Conservation (phyloP, 2,113 vertebrate species). For the Sander vitreus region DNA sequence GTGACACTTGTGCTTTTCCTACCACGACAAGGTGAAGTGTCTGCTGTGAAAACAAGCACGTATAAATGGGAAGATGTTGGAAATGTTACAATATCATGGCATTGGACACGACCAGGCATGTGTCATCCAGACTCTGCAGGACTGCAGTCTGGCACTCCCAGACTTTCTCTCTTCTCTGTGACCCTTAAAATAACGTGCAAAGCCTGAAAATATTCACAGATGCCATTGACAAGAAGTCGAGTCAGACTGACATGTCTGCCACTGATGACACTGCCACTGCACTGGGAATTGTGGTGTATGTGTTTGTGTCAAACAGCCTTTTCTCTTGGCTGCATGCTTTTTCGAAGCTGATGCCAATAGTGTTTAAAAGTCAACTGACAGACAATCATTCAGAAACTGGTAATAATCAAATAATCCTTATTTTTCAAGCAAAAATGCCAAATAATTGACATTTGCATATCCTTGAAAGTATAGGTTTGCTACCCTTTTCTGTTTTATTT, state of each 20-base stretch:
- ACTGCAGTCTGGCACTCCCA: neutral
- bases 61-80: neutral
- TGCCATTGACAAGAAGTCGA: constrained; percentile 45
- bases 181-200: constrained; percentile 77
- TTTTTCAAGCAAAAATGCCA: neutral
- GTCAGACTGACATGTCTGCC: constrained; percentile 27
- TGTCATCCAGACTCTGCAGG: constrained; percentile 27
- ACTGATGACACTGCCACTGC: constrained; percentile 29
- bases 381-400: no score
- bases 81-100: constrained; percentile 15
- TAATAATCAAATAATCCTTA: neutral
- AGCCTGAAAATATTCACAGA: constrained; percentile 67
- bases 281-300: neutral
- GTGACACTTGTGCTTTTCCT: neutral
- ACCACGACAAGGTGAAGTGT: neutral
- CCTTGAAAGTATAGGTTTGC: neutral
- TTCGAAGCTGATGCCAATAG: neutral
- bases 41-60: neutral
- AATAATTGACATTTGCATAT: neutral
- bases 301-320: neutral
- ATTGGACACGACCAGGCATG: constrained; percentile 64
- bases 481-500: neutral
- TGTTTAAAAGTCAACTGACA: neutral
- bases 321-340: neutral
- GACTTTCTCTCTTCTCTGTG: constrained; percentile 22